Evolutionary conservation across 2,113 vertebrate species (phyloP).

Genomic region (Megaptera novaeangliae): DNA sequence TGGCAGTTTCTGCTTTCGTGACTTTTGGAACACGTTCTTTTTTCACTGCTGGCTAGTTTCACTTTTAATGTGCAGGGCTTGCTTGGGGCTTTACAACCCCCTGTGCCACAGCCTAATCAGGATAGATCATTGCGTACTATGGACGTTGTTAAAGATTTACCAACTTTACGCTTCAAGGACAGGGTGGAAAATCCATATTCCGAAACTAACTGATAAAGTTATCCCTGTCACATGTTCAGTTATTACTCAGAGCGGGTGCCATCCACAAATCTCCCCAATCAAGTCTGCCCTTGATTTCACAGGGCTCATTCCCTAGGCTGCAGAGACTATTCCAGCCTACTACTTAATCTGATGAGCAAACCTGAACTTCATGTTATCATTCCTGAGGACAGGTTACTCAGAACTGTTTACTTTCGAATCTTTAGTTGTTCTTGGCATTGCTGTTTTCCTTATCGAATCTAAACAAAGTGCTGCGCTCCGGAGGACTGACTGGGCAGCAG

Average conservation of each 20-base stretch:
- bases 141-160: slow-evolving; percentile 73
- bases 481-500: neutral
- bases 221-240: neutral
- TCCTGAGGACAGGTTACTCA: neutral
- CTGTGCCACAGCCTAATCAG: neutral
- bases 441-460: neutral
- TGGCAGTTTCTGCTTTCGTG: neutral
- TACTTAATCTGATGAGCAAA: neutral
- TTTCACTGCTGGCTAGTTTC: neutral
- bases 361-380: neutral
- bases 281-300: neutral
- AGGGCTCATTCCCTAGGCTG: neutral
- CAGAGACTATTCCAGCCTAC: neutral
- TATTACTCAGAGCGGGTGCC: neutral
- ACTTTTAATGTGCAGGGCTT: neutral
- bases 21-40: neutral
- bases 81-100: neutral
- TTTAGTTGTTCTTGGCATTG: neutral
- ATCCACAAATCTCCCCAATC: neutral
- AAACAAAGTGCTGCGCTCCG: neutral
- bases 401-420: neutral
- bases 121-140: neutral
- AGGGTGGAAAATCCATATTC: slow-evolving; percentile 14
- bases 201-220: slow-evolving; percentile 49
- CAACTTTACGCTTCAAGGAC: slow-evolving; percentile 37